Base-by-base conservation (phyloP, 2,888 invertebrate genomes). In the Rhaphigaster nebulosa region DNA sequence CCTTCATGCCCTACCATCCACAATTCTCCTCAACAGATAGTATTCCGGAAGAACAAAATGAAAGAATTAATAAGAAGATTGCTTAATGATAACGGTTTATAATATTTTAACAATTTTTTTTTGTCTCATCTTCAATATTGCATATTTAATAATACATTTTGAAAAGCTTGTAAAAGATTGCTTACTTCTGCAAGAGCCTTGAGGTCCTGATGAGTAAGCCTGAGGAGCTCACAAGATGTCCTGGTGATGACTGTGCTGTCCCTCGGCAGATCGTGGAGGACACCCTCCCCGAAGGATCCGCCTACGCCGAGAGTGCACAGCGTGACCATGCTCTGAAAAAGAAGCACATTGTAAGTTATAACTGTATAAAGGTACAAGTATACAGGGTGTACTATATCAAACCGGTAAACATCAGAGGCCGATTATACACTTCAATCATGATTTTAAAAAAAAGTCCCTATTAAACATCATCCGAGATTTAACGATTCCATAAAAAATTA, bases 141-240 rank as follows among this genome's bases (percentile, higher is more conserved):
- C 10, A 26, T 26, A 18, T 5, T 56, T 56, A 26, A 1, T 8
- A 56, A 56, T 10, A 70, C 13, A 70, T 38, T 38, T n/a, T 5
- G n/a, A 70, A 20, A 70, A 56, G 3, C 6, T 26, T 8, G 4
- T 60, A n/a, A 10, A n/a, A 18, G 20, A 38, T 76, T 91, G 93
- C 95, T 94, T 94, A 97, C 97, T 96, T 97, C 96, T 96, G 96
- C 97, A 93, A 97, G 95, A 92, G 96, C 95, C 93, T 96, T 95
- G 94, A 97, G 96, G 94, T 97, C 97, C 93, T 96, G 95, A 93
- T 96, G 96, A 93, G 96, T 96, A 90, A 97, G 96, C 91, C 97
- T 94, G 60, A 97, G 95, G 91, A 97, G 94, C 93, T 97, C 96
- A 93, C 96, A 96, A 92, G 96, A 96, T 92, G 96, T 96, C 93